These are phyloP conservation scores for Odocoileus hemionus DNA, from an alignment of 2,113 vertebrate genomes.

Conservation along the genomic window DNA sequence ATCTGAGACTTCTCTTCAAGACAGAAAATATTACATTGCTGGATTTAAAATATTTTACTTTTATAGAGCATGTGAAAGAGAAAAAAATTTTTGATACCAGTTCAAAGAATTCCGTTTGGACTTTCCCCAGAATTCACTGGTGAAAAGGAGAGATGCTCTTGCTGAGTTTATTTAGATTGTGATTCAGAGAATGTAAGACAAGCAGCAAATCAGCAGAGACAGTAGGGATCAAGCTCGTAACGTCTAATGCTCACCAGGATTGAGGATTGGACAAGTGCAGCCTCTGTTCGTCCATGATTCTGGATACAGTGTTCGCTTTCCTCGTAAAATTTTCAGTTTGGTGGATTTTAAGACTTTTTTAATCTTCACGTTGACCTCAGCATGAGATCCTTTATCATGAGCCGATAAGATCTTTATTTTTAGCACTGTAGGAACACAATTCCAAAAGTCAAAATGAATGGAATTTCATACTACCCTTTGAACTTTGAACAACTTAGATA, in stretches of 20 bases:
- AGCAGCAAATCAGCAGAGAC: conserved; percentile 22
- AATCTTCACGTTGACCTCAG: conserved; percentile 96
- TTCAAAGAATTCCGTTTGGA: conserved; percentile 44
- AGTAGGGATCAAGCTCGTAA: neutral
- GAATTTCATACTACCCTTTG: neutral
- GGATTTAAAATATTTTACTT: conserved; percentile 18
- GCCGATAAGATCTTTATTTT: conserved; percentile 96
- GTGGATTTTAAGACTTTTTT: conserved; percentile 95
- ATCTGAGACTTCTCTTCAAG: conserved; percentile 16
- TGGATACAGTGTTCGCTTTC: conserved; percentile 90
- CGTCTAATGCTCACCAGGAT: conserved; percentile 87
- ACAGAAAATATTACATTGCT: conserved; percentile 9
- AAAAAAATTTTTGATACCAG: conserved; percentile 38
- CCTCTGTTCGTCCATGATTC: conserved; percentile 97
- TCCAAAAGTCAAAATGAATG: conserved; percentile 50
- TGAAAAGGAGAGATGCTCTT: neutral
- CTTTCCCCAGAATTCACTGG: conserved; percentile 40
- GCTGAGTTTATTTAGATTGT: conserved; percentile 5
- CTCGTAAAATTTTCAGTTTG: conserved; percentile 89
- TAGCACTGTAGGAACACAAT: conserved; percentile 83
- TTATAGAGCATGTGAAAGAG: conserved; percentile 44
- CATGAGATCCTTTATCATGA: conserved; percentile 97
- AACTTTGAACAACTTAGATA: neutral
- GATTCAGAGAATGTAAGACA: neutral
- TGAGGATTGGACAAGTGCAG: conserved; percentile 97